Base-by-base conservation (phyloP, 2,797 vertebrate genomes). In the Cirrhinus mrigala region DNA sequence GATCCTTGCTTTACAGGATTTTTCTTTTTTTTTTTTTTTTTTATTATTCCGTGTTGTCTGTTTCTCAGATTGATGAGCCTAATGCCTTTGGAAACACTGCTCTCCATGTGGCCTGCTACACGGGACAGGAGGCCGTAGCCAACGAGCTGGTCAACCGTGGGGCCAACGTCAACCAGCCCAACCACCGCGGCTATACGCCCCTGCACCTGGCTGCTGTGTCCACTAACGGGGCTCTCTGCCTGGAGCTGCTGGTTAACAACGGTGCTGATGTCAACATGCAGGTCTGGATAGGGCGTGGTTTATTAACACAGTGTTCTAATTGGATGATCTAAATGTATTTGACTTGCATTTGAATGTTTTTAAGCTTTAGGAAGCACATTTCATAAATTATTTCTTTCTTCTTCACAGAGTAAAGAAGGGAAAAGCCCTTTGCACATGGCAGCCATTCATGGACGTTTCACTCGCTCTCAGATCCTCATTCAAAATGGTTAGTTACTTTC, bases 351-450 rank as follows among this genome's bases (percentile, higher is more conserved):
- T 44, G 7, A 9, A 44, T 9, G 40, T 44, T 44, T 44, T 44
- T 44, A 44, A 5, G 64, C n/a, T n/a, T 44, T n/a, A 15, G 64
- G 10, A 1, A 1, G 16, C 3, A 66, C 5, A 0, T 18, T 64
- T 71, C 6, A n/a, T 15, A 46, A 46, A 46, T 46, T 6, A 10
- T 69, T 58, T 40, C 44, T 66, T 44, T 80, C 3, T 74, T 37
- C 12, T 68, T 85, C 82, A 52, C 90, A 99, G 98, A 99, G 98
- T 92, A 99, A 97, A 96, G 97, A 99, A 96, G 98, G 98, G 92
- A 99, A 99, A 94, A 99, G 98, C 92, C 98, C 98, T 82, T 91
- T 99, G 94, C 98, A 99, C 94, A 99, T 99, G 98, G 98, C 98
- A 88, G 98, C 98, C 92, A 98, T 99, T 91, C 98, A 99, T 3